Percentiles rank a stretch among this genome's conserved stretches.
These are phyloP conservation scores for Lepidurus apus DNA, from an alignment of 1,140 invertebrate genomes.

Conservation along the genomic window DNA sequence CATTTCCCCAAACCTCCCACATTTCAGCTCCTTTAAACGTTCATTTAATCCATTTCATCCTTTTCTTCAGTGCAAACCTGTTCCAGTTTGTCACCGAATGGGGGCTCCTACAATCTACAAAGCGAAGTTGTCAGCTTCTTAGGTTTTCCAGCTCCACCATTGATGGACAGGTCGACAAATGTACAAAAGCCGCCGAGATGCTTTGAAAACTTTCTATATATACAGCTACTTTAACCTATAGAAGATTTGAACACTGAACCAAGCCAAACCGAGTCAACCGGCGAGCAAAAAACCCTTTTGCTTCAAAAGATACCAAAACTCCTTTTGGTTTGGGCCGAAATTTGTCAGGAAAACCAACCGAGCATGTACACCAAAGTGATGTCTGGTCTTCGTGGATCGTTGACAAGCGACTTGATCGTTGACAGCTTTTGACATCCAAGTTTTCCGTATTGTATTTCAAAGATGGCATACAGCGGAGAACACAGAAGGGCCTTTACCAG, in stretches of 20 bases:
- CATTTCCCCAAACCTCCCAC: not conserved
- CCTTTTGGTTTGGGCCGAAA: too few relatives aligned
- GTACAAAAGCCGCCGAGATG: not conserved
- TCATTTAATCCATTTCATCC: too few relatives aligned
- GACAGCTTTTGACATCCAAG: too few relatives aligned
- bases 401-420: too few relatives aligned
- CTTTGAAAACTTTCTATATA: not conserved
- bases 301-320: not conserved
- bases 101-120: not conserved
- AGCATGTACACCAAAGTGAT: too few relatives aligned
- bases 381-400: too few relatives aligned
- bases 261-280: not conserved
- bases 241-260: too few relatives aligned
- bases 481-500: too few relatives aligned
- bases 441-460: too few relatives aligned
- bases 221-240: not conserved
- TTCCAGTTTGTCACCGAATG: not conserved
- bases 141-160: not conserved
- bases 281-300: not conserved
- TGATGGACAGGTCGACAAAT: not conserved
- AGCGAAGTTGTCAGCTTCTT: not conserved
- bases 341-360: too few relatives aligned
- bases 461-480: too few relatives aligned
- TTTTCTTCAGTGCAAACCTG: conserved; percentile 8
- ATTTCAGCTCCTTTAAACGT: not conserved